Evolutionary conservation across 2,113 vertebrate genomes (phyloP), one percentile per base, ranked within the genome.

Genomic region (Thomomys bottae): DNA sequence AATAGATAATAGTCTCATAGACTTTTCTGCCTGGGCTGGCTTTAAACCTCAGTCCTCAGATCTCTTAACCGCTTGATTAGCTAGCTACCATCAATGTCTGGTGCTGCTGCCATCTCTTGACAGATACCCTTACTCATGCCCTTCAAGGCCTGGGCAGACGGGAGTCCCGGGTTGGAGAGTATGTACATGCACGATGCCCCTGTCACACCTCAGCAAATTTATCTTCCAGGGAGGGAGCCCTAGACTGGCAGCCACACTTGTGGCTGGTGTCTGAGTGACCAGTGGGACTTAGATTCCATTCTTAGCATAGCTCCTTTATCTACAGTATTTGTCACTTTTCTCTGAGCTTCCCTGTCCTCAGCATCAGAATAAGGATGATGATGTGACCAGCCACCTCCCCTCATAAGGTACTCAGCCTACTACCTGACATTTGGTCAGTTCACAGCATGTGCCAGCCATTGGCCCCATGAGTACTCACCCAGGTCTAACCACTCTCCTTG

Each of bases 301-400:
- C 14, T 93, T 45, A 78, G 20, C 67, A 85, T 8, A 54, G 26
- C 36, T 77, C 66, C 67, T 83, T 75, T 57, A 49, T 26, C 18
- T 87, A 28, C n/a, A 42, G n/a, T 30, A 54, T 78, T 38, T 89
- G 79, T 87, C 73, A 88, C 23, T 64, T 90, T 49, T 91, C 76
- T 80, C 71, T 79, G 23, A 83, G 57, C 10, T 30, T 90, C 85
- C 18, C 12, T 75, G n/a, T 87, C 79, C 67, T 82, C 63, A 34
- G 34, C 30, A 76, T 14, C 20, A 91, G 82, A 91, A 70, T 70
- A 80, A 89, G 71, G 18, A 72, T 77, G 38, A 61, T 24, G 57
- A 20, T 70, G n/a, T 61, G n/a, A 79, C 17, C 40, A 75, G 40
- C 42, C 3, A 36, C 32, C 34, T 89, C 61, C 11, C 66, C 61